Percentiles rank a stretch among this genome's conserved stretches.
Conservation (phyloP, 2,113 vertebrate species). For the Gavia stellata region DNA sequence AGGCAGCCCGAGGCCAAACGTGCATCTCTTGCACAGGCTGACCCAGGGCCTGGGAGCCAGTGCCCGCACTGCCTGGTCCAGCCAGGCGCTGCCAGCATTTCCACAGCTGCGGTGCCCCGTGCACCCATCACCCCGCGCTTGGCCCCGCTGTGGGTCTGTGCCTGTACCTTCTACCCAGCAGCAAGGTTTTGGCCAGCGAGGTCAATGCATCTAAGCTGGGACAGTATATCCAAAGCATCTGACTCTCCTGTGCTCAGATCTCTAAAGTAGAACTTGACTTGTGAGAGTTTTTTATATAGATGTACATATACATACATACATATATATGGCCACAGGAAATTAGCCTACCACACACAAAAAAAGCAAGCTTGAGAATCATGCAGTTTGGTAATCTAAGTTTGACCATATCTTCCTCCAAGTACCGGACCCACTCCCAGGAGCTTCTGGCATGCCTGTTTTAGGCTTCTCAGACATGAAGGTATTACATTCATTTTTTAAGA, state of each 20-base stretch:
- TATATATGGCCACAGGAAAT: background rate
- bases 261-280: background rate
- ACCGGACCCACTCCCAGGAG: background rate
- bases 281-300: background rate
- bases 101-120: rapidly evolving
- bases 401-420: background rate
- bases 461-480: background rate
- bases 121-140: too few species aligned
- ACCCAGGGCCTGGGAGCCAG: rapidly evolving
- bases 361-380: background rate
- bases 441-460: background rate
- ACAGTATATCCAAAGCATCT: background rate
- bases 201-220: background rate
- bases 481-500: slow-evolving; percentile 3
- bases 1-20: background rate
- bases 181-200: background rate
- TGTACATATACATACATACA: rapidly evolving
- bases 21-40: background rate
- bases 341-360: background rate
- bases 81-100: background rate
- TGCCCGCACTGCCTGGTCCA: background rate
- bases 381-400: background rate
- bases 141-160: background rate
- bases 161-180: background rate
- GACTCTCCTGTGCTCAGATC: background rate